Base-by-base conservation (phyloP, 2,888 invertebrate genomes). In the Eupithecia dodoneata region DNA sequence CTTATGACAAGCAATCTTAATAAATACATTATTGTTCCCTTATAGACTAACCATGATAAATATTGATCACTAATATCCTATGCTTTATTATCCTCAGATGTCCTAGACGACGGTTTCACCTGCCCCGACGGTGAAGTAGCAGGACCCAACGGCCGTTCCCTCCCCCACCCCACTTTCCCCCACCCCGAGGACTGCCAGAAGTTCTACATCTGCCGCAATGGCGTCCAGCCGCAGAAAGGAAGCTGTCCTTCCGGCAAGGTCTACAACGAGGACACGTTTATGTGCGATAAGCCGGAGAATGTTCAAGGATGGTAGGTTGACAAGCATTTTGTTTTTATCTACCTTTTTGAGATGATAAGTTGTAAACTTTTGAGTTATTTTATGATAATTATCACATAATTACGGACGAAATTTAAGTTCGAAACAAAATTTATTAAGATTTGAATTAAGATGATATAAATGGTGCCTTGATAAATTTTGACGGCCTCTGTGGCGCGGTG, bases 191-290 rank as follows among this genome's bases (percentile, higher is more conserved):
- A 98, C 89, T 98, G 98, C 88, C 96, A 97, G 87, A 97, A 97
- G 88, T 98, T 98, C 94, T 98, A 97, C 94, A 97, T 98, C 85
- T 97, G 97, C 91, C 95, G 97, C 81, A 97, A 97, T 85, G 97
- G 97, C 0, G 96, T 97, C 4, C 96, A 96, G 84, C 97, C 98
- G 0, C 97, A 97, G 88, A 97, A 97, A 86, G 97, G 97, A 7
- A 96, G 97, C 84, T 98, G 98, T 87, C 96, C 97, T 0, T 93
- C 95, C 0, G 97, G 97, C 65, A 96, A 96, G 74, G 98, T 98
- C 70, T 98, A 97, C 94, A 98, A 97, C 85, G 97, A 97, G 82
- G 97, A 96, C 18, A 96, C 96, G 7, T 97, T 97, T 87, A 96
- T 96, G 90, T 98, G 98, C 85, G 97, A 97, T 86, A 96, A 97